Conservation (phyloP, 2,888 invertebrate species). For the Selenia dentaria region DNA sequence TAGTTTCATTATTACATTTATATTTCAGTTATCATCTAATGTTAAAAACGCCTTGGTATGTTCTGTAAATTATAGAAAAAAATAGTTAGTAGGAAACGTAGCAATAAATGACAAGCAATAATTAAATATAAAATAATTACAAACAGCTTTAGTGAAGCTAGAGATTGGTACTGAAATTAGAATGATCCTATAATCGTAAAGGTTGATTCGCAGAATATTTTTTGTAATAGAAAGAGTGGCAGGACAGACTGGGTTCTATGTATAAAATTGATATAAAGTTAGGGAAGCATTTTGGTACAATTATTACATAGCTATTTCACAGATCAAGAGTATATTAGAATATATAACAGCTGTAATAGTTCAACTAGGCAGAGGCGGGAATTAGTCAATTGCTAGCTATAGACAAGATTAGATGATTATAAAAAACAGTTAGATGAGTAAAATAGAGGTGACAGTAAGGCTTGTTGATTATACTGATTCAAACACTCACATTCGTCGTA, state of each 20-base stretch:
- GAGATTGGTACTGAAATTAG: conserved; percentile 79
- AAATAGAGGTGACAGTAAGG: conserved; percentile 68
- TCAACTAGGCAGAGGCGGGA: conserved; percentile 72
- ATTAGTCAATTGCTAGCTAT: conserved; percentile 84
- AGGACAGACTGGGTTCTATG: conserved; percentile 63
- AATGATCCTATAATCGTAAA: conserved; percentile 62
- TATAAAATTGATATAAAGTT: conserved; percentile 55
- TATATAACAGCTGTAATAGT: conserved; percentile 71
- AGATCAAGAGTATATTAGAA: conserved; percentile 64
- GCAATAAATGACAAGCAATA: conserved; percentile 81
- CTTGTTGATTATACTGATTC: conserved; percentile 57
- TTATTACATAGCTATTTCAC: conserved; percentile 69
- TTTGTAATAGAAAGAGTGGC: conserved; percentile 70
- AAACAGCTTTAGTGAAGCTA: conserved; percentile 79
- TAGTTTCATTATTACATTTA: conserved; percentile 2
- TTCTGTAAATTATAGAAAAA: conserved; percentile 46
- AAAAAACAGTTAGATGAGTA: conserved; percentile 54
- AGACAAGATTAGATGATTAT: conserved; percentile 67
- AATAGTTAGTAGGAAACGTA: conserved; percentile 67
- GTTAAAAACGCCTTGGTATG: conserved; percentile 40
- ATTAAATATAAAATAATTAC: conserved; percentile 58
- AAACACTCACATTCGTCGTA: conserved; percentile 55
- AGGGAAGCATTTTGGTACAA: conserved; percentile 70
- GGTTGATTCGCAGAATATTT: conserved; percentile 71
- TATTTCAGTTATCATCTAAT: conserved; percentile 31